Evolutionary conservation across 2,888 invertebrate species (phyloP), one percentile per base, ranked within the genome.

Genomic region (Latrodectus elegans): DNA sequence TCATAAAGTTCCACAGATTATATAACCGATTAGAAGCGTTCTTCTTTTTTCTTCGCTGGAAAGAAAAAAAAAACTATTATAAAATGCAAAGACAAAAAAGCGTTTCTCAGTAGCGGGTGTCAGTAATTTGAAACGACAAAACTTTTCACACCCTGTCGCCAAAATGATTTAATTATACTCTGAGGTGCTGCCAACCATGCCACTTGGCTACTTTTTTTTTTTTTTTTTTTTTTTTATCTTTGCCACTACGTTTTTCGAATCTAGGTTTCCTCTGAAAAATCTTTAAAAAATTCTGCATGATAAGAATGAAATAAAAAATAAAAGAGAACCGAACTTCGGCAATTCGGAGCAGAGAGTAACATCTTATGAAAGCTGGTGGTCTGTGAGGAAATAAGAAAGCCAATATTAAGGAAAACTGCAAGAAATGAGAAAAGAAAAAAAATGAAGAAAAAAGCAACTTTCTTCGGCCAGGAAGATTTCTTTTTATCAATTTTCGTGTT

Each of bases 101-200:
- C 12, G n/a, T 22, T 22, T 72, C 72, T 64, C 74, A 70, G 75
- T 76, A 75, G 75, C 82, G n/a, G 51, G 14, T 52, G 10, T 38
- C 71, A 71, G 83, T 70, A 86, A 86, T 68, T 70, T 55, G 38
- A 86, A 70, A 52, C 80, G 17, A 8, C 51, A 52, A 64, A 64
- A 38, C 80, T 64, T 82, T 80, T 86, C 85, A 75, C 85, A 80
- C 85, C 76, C 85, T 76, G 80, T 80, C 80, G n/a, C 38, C 53
- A 75, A 86, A 86, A 86, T 86, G 85, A 86, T 86, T 86, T 86
- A 86, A 86, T 86, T 86, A 86, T 76, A 53, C 74, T 84, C 80
- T 53, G 9, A 65, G 55, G 22, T 60, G 17, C 71, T 64, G n/a
- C 68, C 79, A 51, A 71, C 71, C 79, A 17, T 68, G 26, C 1